These are phyloP conservation scores for Zelleria hepariella DNA, from an alignment of 2,888 invertebrate genomes.

Conservation along the genomic window DNA sequence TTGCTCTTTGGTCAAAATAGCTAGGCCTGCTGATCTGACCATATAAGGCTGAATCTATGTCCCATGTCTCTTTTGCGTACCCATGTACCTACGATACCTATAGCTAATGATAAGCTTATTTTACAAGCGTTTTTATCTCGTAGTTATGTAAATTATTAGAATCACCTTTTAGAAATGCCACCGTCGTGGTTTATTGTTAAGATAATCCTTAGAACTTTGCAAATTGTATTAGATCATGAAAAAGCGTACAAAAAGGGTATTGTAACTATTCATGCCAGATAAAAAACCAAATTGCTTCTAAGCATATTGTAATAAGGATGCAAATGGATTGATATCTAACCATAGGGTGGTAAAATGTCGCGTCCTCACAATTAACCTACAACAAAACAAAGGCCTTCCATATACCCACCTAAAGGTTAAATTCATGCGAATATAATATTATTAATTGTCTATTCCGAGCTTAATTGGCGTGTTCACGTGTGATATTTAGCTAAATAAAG, in stretches of 20 bases:
- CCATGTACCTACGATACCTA: too few species aligned
- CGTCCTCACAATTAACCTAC: constrained; percentile 8
- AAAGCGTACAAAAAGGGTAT: neutral
- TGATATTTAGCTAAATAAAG: neutral
- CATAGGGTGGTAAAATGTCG: constrained; percentile 18
- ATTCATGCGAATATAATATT: neutral
- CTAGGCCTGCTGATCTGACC: too few species aligned
- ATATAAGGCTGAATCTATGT: too few species aligned
- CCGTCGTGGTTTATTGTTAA: neutral
- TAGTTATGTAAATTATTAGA: neutral
- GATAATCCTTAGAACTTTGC: neutral
- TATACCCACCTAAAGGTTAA: neutral
- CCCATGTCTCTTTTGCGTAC: too few species aligned
- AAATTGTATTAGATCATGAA: neutral
- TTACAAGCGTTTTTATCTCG: neutral
- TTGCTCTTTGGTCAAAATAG: too few species aligned
- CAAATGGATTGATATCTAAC: neutral
- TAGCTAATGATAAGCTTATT: too few species aligned
- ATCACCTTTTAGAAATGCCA: neutral
- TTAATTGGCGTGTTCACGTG: neutral
- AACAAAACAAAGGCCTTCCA: neutral
- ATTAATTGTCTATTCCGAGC: constrained; percentile 1
- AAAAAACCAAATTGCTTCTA: neutral
- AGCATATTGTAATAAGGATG: neutral
- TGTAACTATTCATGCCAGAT: neutral